phyloP scores from a whole-genome alignment of 2,797 vertebrate genomes.

The Spinus olivaceus region DNA sequence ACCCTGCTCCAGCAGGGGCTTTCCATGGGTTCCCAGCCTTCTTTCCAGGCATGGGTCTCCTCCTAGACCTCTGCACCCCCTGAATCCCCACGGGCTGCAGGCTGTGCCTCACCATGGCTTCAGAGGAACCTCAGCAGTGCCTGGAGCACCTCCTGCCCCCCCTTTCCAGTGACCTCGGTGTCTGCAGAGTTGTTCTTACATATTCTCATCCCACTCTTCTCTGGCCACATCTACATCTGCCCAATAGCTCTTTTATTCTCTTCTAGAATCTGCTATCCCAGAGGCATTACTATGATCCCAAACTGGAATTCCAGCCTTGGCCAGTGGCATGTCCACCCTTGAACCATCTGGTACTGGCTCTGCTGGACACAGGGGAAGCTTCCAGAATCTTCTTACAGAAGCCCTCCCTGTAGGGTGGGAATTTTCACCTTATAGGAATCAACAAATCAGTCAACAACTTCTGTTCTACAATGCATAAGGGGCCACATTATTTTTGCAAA shows the following conservation, averaged over 20 bases:
- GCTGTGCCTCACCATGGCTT: not conserved
- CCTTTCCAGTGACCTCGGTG: not conserved
- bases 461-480: not conserved
- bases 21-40: not conserved
- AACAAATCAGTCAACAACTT: not conserved
- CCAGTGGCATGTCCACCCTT: not conserved
- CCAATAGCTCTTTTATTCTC: not conserved
- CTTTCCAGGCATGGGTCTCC: not conserved
- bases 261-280: not conserved
- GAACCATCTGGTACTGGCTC: not conserved
- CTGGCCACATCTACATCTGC: not conserved
- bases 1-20: not conserved
- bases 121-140: not conserved
- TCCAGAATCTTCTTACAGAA: not conserved
- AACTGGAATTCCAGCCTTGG: too few species aligned
- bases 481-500: not conserved
- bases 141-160: not conserved
- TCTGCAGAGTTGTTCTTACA: not conserved
- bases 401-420: not conserved
- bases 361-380: not conserved
- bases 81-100: not conserved
- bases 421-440: not conserved
- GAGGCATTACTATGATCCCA: not conserved
- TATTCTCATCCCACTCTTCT: accelerated
- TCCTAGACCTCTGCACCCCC: not conserved